Evolutionary conservation across 2,113 vertebrate genomes (phyloP), one percentile per base, ranked within the genome.

Genomic region (Cavia aperea): DNA sequence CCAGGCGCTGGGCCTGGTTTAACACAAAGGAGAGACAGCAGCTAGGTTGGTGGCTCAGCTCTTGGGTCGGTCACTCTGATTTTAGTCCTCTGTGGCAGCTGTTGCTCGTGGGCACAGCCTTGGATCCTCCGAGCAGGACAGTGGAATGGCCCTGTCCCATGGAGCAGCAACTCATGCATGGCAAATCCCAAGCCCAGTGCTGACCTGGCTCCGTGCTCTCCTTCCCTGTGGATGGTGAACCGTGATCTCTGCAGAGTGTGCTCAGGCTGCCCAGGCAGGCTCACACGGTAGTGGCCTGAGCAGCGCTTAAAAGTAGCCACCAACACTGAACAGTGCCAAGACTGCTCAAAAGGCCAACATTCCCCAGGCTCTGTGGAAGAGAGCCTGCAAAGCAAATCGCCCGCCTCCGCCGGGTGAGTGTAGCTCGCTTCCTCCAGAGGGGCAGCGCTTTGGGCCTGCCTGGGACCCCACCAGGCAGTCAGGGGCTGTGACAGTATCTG

Each of bases 311-410:
- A 68, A 49, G 31, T 5, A 54, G 79, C 66, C 43, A 56, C 7
- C n/a, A 39, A 81, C 12, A 4, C 1, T 0, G 56, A 29, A 29
- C 78, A 33, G 49, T 26, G 39, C 46, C 58, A 39, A 68, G 62
- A 7, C n/a, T 36, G 54, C 36, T 14, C 19, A 15, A 43, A 68
- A 89, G 11, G 68, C 82, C 24, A n/a, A 43, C 12, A 43, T 23
- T 46, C 66, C 6, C 49, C 43, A 68, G 83, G n/a, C 56, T 58
- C 62, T 11, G 1, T 24, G 54, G 29, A 46, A 85, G 23, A 19
- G 1, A 3, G 4, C 49, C 46, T 10, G 13, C 2, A 18, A 31
- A 63, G n/a, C 1, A 3, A 9, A 63, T 73, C 19, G 1, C 10
- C 6, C n/a, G 49, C 82, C 31, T 49, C 8, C 0, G 11, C 19